Conservation (phyloP, 2,797 vertebrate species). For the Sebastes kiyomatsui region DNA sequence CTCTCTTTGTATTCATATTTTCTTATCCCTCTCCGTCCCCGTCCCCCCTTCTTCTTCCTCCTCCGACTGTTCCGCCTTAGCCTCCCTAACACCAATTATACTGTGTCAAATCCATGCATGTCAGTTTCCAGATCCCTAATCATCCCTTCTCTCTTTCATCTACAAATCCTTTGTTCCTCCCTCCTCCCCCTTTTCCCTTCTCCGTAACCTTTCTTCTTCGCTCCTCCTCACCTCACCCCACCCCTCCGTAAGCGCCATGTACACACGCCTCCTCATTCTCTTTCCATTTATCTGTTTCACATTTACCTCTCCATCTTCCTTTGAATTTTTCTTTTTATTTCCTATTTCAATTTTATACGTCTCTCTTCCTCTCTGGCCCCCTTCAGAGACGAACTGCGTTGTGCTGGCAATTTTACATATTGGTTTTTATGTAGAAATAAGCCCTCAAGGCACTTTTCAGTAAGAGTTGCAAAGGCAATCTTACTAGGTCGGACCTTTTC, state of each 20-base stretch:
- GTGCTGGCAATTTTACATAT: neutral
- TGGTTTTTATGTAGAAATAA: constrained; percentile 12
- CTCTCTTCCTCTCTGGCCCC: neutral
- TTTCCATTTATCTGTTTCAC: constrained; percentile 51
- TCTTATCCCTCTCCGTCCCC: neutral
- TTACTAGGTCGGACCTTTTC: neutral
- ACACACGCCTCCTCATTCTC: constrained; percentile 19
- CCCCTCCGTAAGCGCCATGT: constrained; percentile 42
- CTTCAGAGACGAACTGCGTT: neutral
- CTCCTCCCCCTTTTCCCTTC: constrained; percentile 47
- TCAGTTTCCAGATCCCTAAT: constrained; percentile 79
- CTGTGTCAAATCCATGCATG: constrained; percentile 79
- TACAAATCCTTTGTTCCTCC: constrained; percentile 74
- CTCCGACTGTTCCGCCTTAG: constrained; percentile 53
- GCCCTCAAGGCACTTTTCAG: constrained; percentile 2
- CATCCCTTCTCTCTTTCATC: constrained; percentile 79
- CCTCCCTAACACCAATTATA: constrained; percentile 74
- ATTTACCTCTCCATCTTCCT: constrained; percentile 23
- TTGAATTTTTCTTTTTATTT: constrained; percentile 22
- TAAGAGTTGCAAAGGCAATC: neutral
- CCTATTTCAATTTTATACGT: constrained; percentile 16
- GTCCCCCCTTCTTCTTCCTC: constrained; percentile 11
- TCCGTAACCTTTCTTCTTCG: constrained; percentile 64
- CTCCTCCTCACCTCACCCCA: constrained; percentile 49
- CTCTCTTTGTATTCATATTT: constrained; percentile 41